phyloP scores from a whole-genome alignment of 2,797 vertebrate genomes.

The Sorex maritimensis region DNA sequence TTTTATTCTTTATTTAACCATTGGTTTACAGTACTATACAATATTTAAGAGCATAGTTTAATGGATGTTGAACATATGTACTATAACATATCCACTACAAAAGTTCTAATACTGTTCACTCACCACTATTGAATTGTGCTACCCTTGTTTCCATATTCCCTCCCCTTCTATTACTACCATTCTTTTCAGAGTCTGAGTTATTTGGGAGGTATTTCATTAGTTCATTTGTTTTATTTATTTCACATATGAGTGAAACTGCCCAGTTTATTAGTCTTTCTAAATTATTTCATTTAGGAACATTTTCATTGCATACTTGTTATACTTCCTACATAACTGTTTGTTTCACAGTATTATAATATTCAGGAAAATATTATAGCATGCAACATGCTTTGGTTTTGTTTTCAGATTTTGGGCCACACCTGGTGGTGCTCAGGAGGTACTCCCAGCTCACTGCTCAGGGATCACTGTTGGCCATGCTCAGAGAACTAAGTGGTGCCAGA shows the following conservation, averaged over 20 bases:
- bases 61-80: neutral
- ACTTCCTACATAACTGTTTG: constrained; percentile 45
- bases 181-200: neutral
- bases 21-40: neutral
- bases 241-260: no score
- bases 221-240: no score
- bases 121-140: neutral
- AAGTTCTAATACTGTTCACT: neutral
- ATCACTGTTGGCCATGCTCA: no score
- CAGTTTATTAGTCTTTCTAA: neutral
- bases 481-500: no score
- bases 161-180: neutral
- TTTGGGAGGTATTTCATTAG: neutral
- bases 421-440: no score
- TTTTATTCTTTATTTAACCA: neutral
- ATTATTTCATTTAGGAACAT: neutral
- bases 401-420: no score
- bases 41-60: neutral
- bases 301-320: neutral
- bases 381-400: no score
- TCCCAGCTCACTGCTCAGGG: no score
- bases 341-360: constrained; percentile 45
- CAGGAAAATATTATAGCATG: constrained; percentile 34
- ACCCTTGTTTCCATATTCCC: neutral
- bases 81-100: neutral